Conservation (phyloP, 2,113 vertebrate species). For the Dunckerocampus dactyliophorus region DNA sequence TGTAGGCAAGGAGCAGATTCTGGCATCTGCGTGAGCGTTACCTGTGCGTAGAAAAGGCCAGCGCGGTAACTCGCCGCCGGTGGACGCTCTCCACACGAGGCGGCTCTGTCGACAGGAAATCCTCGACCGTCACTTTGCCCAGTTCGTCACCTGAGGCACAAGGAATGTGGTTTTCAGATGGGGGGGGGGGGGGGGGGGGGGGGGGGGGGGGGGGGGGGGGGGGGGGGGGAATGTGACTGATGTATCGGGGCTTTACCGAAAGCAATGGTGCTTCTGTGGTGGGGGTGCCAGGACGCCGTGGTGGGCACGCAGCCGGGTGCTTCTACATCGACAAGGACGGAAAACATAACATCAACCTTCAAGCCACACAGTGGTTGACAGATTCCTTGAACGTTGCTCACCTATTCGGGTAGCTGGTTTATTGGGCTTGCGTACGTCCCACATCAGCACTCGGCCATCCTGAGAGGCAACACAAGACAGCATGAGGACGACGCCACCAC, state of each 20-base stretch:
- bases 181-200: no score
- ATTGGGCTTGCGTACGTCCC: conserved; percentile 87
- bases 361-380: not conserved
- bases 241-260: conserved; percentile 74
- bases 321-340: conserved; percentile 65
- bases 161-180: not conserved
- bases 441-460: conserved; percentile 88
- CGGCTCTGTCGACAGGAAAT: conserved; percentile 74
- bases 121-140: conserved; percentile 81
- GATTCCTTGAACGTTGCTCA: conserved; percentile 43
- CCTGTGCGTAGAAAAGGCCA: conserved; percentile 88
- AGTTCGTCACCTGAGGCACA: conserved; percentile 80
- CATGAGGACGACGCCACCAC: not conserved
- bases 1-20: not conserved
- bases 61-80: conserved; percentile 73
- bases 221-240: no score
- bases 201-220: no score
- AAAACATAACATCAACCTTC: not conserved
- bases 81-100: conserved; percentile 71
- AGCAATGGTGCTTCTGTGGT: conserved; percentile 81
- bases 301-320: conserved; percentile 78
- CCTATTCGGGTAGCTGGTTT: conserved; percentile 90
- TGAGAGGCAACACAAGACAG: conserved; percentile 41
- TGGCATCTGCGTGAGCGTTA: conserved; percentile 30
- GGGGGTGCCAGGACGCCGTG: conserved; percentile 85